A percentile compares a stretch with the other conserved stretches of the same genome.
Evolutionary conservation across 2,888 invertebrate genomes (phyloP).

Genomic region (Euclidia mi): DNA sequence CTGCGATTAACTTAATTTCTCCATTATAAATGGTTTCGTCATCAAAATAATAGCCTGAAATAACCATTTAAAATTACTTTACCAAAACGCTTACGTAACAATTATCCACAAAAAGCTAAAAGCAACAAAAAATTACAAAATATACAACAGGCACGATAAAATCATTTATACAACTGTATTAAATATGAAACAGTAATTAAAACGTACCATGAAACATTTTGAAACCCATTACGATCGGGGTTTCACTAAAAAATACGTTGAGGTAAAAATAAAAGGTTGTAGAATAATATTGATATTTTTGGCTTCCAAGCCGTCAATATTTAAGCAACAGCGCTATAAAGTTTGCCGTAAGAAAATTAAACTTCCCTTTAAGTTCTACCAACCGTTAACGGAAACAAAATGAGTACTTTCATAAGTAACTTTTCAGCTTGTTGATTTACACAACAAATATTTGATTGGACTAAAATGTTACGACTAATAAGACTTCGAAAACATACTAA

Average conservation of each 20-base stretch:
- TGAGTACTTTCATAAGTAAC: constrained; percentile 58
- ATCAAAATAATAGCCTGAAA: too few relatives aligned
- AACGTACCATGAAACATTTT: constrained; percentile 7
- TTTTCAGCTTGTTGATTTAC: constrained; percentile 54
- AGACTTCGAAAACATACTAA: constrained; percentile 16
- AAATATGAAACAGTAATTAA: constrained; percentile 28
- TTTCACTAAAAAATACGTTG: constrained; percentile 43
- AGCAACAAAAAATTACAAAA: constrained; percentile 7
- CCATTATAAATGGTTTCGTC: too few relatives aligned
- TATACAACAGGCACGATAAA: constrained; percentile 8
- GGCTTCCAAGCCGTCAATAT: constrained; percentile 59
- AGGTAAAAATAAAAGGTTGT: constrained; percentile 38
- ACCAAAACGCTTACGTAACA: too few relatives aligned
- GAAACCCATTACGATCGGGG: constrained; percentile 38
- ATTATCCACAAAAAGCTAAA: too few relatives aligned
- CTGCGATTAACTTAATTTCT: too few relatives aligned
- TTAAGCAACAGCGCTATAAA: constrained; percentile 53
- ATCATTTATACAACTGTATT: constrained; percentile 27
- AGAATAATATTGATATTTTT: constrained; percentile 59
- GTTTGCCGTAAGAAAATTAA: constrained; percentile 62
- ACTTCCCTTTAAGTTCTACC: constrained; percentile 53
- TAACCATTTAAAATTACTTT: too few relatives aligned
- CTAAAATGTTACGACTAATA: constrained; percentile 31
- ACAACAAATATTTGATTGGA: constrained; percentile 42
- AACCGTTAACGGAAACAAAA: constrained; percentile 60